Percentiles rank a stretch among this genome's conserved stretches.
Conservation (phyloP, 1,140 invertebrate genomes). For the Magallana angulata region DNA sequence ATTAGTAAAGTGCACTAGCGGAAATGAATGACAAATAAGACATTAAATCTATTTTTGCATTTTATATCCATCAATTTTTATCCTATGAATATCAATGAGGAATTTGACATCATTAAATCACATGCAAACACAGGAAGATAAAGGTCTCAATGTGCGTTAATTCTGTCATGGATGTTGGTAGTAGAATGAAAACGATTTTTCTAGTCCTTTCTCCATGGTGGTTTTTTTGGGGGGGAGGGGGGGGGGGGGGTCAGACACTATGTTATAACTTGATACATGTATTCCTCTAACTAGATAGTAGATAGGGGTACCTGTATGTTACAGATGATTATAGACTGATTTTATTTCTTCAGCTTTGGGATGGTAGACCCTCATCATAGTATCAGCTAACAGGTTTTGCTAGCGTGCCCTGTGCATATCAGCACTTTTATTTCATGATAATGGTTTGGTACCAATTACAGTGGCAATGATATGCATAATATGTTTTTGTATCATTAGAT, state of each 20-base stretch:
- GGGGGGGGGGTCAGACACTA: too few species aligned
- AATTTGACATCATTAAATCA: constrained; percentile 5
- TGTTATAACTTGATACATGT: not conserved
- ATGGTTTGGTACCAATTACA: too few species aligned
- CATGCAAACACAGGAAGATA: not conserved
- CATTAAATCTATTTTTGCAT: not conserved
- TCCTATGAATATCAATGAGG: constrained; percentile 20
- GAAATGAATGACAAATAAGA: not conserved
- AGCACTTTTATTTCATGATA: too few species aligned
- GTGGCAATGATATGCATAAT: too few species aligned
- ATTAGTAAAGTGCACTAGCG: not conserved
- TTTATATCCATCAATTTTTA: not conserved
- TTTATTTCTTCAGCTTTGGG: too few species aligned
- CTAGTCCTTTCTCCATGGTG: too few species aligned
- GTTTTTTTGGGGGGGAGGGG: too few species aligned
- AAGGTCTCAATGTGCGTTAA: not conserved
- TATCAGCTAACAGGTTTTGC: too few species aligned
- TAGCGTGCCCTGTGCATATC: too few species aligned
- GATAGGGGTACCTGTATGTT: not conserved
- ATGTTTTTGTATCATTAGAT: too few species aligned
- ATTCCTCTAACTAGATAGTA: not conserved
- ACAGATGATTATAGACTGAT: not conserved
- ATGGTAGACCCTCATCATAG: too few species aligned
- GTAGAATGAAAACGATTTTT: too few species aligned
- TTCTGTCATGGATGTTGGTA: not conserved